Evolutionary conservation across 2,888 invertebrate species (phyloP).

Genomic region (Horisme vitalbata): DNA sequence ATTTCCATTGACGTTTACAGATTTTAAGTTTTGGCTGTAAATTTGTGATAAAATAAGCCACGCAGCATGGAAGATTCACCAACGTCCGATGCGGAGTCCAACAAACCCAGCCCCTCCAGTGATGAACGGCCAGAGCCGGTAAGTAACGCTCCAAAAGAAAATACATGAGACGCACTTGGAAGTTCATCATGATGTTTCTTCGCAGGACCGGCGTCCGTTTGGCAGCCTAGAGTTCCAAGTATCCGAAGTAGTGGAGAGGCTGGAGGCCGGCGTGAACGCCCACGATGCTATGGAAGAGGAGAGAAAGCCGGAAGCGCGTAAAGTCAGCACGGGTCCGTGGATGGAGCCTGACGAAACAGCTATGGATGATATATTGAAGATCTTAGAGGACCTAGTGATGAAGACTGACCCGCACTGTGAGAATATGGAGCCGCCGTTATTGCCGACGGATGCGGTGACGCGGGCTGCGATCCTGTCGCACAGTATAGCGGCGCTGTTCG

Average conservation of each 20-base stretch:
- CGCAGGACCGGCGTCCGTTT: slow-evolving; percentile 84
- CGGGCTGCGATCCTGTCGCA: slow-evolving; percentile 90
- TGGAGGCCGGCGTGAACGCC: slow-evolving; percentile 85
- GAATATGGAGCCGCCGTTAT: slow-evolving; percentile 83
- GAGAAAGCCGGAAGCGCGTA: slow-evolving; percentile 65
- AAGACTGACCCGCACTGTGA: slow-evolving; percentile 85
- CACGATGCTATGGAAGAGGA: slow-evolving; percentile 68
- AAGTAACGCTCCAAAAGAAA: slow-evolving; percentile 33
- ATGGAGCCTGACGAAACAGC: slow-evolving; percentile 80
- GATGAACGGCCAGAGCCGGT: slow-evolving; percentile 59
- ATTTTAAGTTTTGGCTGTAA: slow-evolving; percentile 69
- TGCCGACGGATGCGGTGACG: slow-evolving; percentile 84
- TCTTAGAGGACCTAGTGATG: slow-evolving; percentile 82
- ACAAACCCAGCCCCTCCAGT: slow-evolving; percentile 53
- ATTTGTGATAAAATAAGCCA: slow-evolving; percentile 59
- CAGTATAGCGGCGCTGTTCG: slow-evolving; percentile 92
- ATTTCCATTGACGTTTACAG: slow-evolving; percentile 75
- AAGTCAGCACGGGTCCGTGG: slow-evolving; percentile 74
- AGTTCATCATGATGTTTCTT: slow-evolving; percentile 36
- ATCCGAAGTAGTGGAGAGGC: slow-evolving; percentile 87
- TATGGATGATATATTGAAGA: slow-evolving; percentile 84
- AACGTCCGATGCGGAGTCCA: slow-evolving; percentile 62
- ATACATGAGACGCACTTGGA: slow-evolving; percentile 20
- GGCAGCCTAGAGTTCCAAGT: slow-evolving; percentile 88
- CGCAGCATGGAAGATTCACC: slow-evolving; percentile 78